Percentiles rank a stretch among this genome's conserved stretches.
phyloP scores from a whole-genome alignment of 2,888 invertebrate genomes.

The Criorhina ranunculi region DNA sequence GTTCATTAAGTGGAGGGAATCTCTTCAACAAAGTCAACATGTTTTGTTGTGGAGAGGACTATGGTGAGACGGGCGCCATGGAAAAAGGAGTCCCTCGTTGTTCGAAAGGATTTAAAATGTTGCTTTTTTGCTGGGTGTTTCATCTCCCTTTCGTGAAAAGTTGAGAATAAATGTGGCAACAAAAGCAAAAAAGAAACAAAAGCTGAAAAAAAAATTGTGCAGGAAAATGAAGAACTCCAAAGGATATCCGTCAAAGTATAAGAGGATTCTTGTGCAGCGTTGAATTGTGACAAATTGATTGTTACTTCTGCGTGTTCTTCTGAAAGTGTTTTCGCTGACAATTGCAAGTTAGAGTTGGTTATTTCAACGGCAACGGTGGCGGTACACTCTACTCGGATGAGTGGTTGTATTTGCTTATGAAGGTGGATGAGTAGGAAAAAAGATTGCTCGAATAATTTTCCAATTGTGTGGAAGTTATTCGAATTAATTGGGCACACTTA shows the following conservation, averaged over 20 bases:
- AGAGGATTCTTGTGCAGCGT: slow-evolving; percentile 67
- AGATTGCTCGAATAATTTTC: slow-evolving; percentile 18
- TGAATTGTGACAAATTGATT: slow-evolving; percentile 70
- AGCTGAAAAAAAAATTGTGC: slow-evolving; percentile 30
- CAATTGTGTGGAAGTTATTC: slow-evolving; percentile 50
- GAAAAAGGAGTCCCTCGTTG: slow-evolving; percentile 29
- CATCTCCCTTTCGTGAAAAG: slow-evolving; percentile 28
- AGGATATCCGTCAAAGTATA: slow-evolving; percentile 70
- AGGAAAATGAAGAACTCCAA: slow-evolving; percentile 68
- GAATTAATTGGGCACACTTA: slow-evolving; percentile 42
- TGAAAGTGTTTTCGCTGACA: slow-evolving; percentile 64
- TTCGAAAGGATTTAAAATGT: slow-evolving; percentile 65
- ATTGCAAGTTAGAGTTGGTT: slow-evolving; percentile 42
- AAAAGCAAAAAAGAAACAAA: slow-evolving; percentile 33
- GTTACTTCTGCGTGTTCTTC: slow-evolving; percentile 63
- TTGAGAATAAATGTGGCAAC: slow-evolving; percentile 51
- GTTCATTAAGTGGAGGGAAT: slow-evolving; percentile 68
- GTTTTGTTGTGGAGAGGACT: slow-evolving; percentile 36
- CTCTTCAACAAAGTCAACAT: slow-evolving; percentile 67
- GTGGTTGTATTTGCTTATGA: slow-evolving; percentile 24
- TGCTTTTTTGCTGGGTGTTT: slow-evolving; percentile 43
- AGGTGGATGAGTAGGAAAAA: background rate
- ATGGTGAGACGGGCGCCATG: slow-evolving; percentile 1
- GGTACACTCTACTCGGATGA: slow-evolving; percentile 11
- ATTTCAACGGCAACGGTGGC: slow-evolving; percentile 7